Percentiles rank a stretch among this genome's conserved stretches.
phyloP scores from a whole-genome alignment of 2,797 vertebrate genomes.

The Arctocebus calabarensis region DNA sequence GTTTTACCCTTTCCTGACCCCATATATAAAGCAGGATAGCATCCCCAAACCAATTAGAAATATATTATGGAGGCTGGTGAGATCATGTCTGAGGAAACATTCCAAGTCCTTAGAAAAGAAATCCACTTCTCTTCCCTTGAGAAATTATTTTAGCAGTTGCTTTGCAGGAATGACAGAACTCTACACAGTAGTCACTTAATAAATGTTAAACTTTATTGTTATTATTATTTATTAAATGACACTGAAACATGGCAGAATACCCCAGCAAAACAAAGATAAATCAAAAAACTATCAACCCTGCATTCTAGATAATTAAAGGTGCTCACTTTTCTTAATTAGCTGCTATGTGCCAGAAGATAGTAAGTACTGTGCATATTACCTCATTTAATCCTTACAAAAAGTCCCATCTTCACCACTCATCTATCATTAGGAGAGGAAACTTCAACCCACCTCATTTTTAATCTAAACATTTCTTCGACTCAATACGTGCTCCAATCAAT shows the following conservation, averaged over 20 bases:
- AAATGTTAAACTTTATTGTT: slow-evolving; percentile 81
- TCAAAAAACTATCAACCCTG: slow-evolving; percentile 49
- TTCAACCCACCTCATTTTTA: slow-evolving; percentile 48
- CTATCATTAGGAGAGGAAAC: slow-evolving; percentile 56
- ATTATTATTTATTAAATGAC: slow-evolving; percentile 76
- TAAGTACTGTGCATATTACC: slow-evolving; percentile 43
- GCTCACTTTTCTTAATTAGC: slow-evolving; percentile 64
- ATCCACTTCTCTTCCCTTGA: slow-evolving; percentile 40
- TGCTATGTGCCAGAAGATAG: slow-evolving; percentile 57
- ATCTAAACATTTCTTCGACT: slow-evolving; percentile 54
- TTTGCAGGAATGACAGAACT: slow-evolving; percentile 75
- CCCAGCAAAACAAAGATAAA: slow-evolving; percentile 74
- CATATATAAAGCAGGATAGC: not conserved
- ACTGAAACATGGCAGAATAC: slow-evolving; percentile 71
- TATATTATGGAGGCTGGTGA: not conserved
- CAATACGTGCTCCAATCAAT: slow-evolving; percentile 44
- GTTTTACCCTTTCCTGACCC: slow-evolving; percentile 45
- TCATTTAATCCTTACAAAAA: slow-evolving; percentile 42
- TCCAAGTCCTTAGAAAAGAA: not conserved
- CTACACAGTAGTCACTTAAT: slow-evolving; percentile 76
- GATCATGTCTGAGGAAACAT: slow-evolving; percentile 31
- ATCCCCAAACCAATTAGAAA: not conserved
- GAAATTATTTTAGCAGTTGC: slow-evolving; percentile 59
- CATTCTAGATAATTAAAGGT: slow-evolving; percentile 59
- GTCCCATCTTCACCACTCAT: slow-evolving; percentile 4